These are phyloP conservation scores for Mesaphorura yosii DNA, from an alignment of 1,140 invertebrate species.

Conservation along the genomic window DNA sequence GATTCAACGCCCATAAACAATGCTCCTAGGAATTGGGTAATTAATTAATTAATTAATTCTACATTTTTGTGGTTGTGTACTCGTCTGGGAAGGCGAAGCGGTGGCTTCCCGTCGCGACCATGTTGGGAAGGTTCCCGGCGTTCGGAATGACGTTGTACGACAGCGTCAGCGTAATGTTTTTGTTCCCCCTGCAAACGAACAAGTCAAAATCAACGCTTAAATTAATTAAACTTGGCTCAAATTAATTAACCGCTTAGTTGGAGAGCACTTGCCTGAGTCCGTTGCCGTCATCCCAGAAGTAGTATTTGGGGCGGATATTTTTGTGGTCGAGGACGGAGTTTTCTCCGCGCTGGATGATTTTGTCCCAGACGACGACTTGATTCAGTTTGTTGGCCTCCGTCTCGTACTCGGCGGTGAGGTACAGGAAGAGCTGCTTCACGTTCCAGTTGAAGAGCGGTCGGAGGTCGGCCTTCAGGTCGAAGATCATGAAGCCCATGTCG, in stretches of 20 bases:
- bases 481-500: constrained; percentile 88
- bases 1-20: no score
- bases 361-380: constrained; percentile 97
- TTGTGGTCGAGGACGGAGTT: constrained; percentile 82
- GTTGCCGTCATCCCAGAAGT: constrained; percentile 99
- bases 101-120: constrained; percentile 68
- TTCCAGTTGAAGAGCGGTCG: constrained; percentile 96
- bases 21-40: no score
- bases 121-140: constrained; percentile 80
- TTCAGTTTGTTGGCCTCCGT: constrained; percentile 79
- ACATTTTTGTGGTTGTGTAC: constrained; percentile 66
- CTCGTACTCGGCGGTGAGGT: constrained; percentile 90
- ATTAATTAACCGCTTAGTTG: background rate
- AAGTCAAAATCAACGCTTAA: constrained; percentile 2
- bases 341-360: constrained; percentile 89
- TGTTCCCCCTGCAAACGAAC: constrained; percentile 63
- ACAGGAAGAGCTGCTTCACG: constrained; percentile 95
- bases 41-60: constrained; percentile 33
- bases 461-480: constrained; percentile 87
- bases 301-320: constrained; percentile 95
- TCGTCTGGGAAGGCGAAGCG: constrained; percentile 78
- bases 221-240: background rate
- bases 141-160: constrained; percentile 99
- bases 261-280: constrained; percentile 64
- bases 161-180: constrained; percentile 83